Evolutionary conservation across 2,888 invertebrate species (phyloP).

Genomic region (Eulithis testata): DNA sequence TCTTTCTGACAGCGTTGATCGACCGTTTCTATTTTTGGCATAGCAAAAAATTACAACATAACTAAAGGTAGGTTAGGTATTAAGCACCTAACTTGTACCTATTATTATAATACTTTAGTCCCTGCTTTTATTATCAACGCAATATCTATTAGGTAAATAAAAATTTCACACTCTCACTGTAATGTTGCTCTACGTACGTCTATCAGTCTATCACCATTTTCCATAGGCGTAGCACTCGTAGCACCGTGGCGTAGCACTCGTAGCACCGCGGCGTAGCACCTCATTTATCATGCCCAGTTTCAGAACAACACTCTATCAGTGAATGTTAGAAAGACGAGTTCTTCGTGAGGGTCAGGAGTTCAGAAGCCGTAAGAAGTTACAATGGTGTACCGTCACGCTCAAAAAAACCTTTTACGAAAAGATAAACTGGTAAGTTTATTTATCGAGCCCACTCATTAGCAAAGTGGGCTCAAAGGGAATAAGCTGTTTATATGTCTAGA

Average conservation of each 20-base stretch:
- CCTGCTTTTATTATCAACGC: not conserved
- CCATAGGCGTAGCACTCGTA: not conserved
- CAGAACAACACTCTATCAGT: conserved; percentile 6
- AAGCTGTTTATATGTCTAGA: no score
- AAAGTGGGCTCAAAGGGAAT: no score
- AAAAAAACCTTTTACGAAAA: conserved; percentile 42
- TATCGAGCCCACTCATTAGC: no score
- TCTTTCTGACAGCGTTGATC: not conserved
- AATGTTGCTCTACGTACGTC: no score
- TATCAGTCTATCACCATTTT: not conserved
- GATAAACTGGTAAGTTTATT: conserved; percentile 38
- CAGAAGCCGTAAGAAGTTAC: not conserved
- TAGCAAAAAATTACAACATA: not conserved
- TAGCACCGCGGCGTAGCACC: not conserved
- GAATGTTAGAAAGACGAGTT: not conserved
- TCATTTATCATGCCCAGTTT: not conserved
- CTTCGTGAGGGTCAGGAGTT: not conserved
- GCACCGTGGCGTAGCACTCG: not conserved
- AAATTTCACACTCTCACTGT: no score
- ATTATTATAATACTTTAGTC: no score
- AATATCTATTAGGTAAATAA: not conserved
- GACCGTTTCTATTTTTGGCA: conserved; percentile 17
- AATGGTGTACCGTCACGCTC: conserved; percentile 25
- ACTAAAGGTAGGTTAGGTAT: no score
- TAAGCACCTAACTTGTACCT: no score